phyloP scores from a whole-genome alignment of 2,113 vertebrate genomes.

The Apeltes quadracus region DNA sequence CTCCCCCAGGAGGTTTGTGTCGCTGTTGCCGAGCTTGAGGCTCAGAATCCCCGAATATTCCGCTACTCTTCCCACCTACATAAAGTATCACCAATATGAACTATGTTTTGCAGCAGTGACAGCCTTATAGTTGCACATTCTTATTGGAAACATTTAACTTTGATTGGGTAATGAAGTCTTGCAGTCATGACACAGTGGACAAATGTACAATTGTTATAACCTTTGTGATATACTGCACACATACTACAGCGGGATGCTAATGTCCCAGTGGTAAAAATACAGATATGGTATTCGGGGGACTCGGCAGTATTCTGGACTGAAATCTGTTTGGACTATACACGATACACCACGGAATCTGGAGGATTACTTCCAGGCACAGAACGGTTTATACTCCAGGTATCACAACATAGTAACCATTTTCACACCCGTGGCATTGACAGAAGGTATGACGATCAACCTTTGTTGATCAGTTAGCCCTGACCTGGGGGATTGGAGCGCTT shows the following conservation, averaged over 20 bases:
- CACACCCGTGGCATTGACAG: constrained; percentile 34
- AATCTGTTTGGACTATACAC: neutral
- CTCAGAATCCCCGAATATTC: constrained; percentile 87
- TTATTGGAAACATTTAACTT: neutral
- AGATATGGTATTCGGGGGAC: constrained; percentile 2
- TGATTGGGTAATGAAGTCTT: neutral
- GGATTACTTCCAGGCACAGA: constrained; percentile 9
- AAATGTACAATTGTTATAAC: neutral
- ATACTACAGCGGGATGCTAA: neutral
- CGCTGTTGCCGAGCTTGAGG: constrained; percentile 78
- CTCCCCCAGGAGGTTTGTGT: constrained; percentile 82
- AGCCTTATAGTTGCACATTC: neutral
- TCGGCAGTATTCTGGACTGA: neutral
- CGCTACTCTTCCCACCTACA: constrained; percentile 84
- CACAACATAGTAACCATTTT: constrained; percentile 37
- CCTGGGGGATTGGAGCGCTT: constrained; percentile 94
- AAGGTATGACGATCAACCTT: constrained; percentile 19
- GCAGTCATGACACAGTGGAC: neutral
- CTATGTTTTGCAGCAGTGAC: neutral
- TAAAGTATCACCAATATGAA: neutral
- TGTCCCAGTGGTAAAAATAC: neutral
- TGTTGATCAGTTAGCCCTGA: constrained; percentile 54
- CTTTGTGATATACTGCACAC: neutral
- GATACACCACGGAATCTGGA: constrained; percentile 13
- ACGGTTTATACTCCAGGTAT: constrained; percentile 14